Conservation (phyloP, 2,797 vertebrate genomes). For the Pristis pectinata region DNA sequence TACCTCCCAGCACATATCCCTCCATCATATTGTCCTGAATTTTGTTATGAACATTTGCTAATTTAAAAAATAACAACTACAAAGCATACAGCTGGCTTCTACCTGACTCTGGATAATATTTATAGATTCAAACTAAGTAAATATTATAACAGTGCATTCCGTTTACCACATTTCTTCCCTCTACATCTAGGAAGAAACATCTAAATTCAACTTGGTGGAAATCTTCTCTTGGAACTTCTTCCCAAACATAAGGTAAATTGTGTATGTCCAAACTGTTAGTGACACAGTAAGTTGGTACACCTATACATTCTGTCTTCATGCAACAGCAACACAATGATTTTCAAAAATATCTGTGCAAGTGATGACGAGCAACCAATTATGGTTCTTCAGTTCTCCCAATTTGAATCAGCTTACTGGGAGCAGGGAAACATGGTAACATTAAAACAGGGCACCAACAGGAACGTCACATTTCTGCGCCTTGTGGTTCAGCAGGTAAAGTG, state of each 20-base stretch:
- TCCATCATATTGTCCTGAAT: not conserved
- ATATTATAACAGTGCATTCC: not conserved
- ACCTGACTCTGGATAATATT: not conserved
- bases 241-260: too few species aligned
- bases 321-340: too few species aligned
- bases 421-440: not conserved
- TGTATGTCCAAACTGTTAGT: too few species aligned
- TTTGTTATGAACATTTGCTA: not conserved
- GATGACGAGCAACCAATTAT: too few species aligned
- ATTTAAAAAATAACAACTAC: not conserved
- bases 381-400: not conserved
- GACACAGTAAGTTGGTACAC: too few species aligned
- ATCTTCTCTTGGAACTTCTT: too few species aligned
- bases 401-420: not conserved
- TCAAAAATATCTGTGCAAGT: too few species aligned
- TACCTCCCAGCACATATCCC: too few species aligned
- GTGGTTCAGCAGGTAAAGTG: not conserved
- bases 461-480: not conserved
- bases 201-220: not conserved
- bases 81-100: not conserved
- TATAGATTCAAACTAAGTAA: not conserved
- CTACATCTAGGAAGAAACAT: not conserved
- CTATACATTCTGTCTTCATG: too few species aligned
- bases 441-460: not conserved
- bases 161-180: not conserved